A percentile compares a stretch with the other conserved stretches of the same genome.
These are phyloP conservation scores for Peromyscus attwateri DNA, from an alignment of 2,797 vertebrate genomes.

Conservation along the genomic window DNA sequence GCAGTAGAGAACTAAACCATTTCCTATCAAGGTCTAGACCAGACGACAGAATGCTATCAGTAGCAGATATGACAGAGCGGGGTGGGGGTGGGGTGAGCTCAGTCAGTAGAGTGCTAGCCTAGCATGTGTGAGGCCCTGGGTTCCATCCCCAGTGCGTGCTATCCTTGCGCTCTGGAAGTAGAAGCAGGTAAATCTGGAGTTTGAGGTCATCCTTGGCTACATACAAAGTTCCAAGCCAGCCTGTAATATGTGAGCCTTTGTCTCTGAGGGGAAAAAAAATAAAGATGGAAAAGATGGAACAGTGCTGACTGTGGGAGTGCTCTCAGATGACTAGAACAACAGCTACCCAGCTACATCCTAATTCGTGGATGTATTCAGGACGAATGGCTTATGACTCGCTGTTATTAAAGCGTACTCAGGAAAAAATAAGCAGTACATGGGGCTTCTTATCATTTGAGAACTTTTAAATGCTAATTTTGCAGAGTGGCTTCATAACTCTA, in stretches of 20 bases:
- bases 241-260: neutral
- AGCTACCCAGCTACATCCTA: slow-evolving; percentile 12
- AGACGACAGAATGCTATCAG: neutral
- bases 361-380: neutral
- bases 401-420: neutral
- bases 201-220: neutral
- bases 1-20: neutral
- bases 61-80: neutral
- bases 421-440: slow-evolving; percentile 26
- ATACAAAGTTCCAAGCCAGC: neutral
- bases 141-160: neutral
- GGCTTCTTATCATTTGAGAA: slow-evolving; percentile 51
- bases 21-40: slow-evolving; percentile 4
- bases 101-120: too few species aligned
- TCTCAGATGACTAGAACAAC: slow-evolving; percentile 44
- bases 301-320: neutral
- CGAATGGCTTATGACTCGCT: slow-evolving; percentile 31
- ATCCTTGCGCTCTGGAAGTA: neutral
- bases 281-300: neutral
- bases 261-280: neutral
- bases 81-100: neutral
- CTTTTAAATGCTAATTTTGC: slow-evolving; percentile 63
- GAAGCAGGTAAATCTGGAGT: neutral
- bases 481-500: slow-evolving; percentile 62
- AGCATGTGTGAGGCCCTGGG: neutral